Conservation (phyloP, 2,888 invertebrate genomes). For the Synanthedon formicaeformis region DNA sequence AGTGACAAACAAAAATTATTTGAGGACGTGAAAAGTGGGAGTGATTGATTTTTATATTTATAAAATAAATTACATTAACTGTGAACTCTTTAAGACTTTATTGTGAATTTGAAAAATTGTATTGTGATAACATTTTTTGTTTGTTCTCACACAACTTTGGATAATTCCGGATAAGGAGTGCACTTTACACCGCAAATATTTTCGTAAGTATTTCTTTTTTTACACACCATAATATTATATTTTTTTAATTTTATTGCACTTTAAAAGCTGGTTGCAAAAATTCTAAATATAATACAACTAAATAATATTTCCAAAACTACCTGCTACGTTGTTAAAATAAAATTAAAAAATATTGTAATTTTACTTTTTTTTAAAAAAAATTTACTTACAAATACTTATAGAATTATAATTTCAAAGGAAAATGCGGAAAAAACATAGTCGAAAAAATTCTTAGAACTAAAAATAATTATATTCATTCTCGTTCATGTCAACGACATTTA, state of each 20-base stretch:
- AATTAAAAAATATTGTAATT: too few species aligned
- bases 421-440: too few species aligned
- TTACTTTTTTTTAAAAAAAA: too few species aligned
- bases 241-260: too few species aligned
- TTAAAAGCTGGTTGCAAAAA: too few species aligned
- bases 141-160: constrained; percentile 53
- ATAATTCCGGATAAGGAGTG: constrained; percentile 62
- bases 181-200: constrained; percentile 62
- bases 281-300: too few species aligned
- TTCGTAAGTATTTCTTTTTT: constrained; percentile 48
- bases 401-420: too few species aligned
- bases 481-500: constrained; percentile 47
- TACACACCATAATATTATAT: background rate
- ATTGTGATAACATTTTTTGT: constrained; percentile 32
- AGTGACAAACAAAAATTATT: constrained; percentile 37
- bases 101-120: constrained; percentile 19
- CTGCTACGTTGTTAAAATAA: too few species aligned
- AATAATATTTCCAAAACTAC: too few species aligned
- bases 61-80: constrained; percentile 20
- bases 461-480: background rate
- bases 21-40: constrained; percentile 62
- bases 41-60: constrained; percentile 40
- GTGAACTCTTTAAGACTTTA: constrained; percentile 41
- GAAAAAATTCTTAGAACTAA: background rate
- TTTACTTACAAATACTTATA: too few species aligned